phyloP scores from a whole-genome alignment of 2,113 vertebrate species.

The Monopterus albus region DNA sequence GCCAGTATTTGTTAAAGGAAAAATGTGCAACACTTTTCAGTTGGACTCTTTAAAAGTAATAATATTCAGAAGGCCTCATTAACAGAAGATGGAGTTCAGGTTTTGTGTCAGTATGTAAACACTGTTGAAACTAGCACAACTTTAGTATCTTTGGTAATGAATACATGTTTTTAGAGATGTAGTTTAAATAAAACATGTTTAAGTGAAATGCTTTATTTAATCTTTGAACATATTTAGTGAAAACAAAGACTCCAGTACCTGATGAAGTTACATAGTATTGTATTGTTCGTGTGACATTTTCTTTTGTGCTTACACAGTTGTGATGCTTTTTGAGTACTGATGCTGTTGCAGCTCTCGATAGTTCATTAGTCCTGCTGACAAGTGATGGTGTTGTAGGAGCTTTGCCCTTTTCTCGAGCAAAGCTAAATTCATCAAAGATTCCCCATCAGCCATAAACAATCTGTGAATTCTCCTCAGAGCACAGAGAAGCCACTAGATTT shows the following conservation, averaged over 20 bases:
- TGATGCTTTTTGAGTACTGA: too few relatives aligned
- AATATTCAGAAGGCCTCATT: too few relatives aligned
- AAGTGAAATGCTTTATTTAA: neutral
- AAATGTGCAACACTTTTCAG: too few relatives aligned
- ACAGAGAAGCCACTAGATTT: conserved; percentile 38
- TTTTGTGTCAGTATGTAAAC: neutral
- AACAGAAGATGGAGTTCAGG: neutral
- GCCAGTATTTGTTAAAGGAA: too few relatives aligned
- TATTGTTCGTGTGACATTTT: conserved; percentile 12
- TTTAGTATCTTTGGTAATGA: neutral
- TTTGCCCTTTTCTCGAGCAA: conserved; percentile 49
- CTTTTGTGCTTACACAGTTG: conserved; percentile 15
- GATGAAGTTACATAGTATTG: neutral
- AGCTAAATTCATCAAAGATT: conserved; percentile 64
- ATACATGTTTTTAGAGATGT: too few relatives aligned
- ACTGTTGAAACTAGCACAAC: too few relatives aligned
- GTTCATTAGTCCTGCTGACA: conserved; percentile 44
- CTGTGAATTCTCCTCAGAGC: conserved; percentile 29
- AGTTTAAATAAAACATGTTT: too few relatives aligned
- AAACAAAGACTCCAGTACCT: neutral
- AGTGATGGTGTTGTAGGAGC: conserved; percentile 26
- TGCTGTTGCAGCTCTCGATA: conserved; percentile 28
- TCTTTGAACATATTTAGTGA: conserved; percentile 3
- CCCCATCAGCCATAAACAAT: conserved; percentile 52
- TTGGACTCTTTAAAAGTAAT: too few relatives aligned